These are phyloP conservation scores for Morone chrysops DNA, from an alignment of 2,113 vertebrate species.

Conservation along the genomic window DNA sequence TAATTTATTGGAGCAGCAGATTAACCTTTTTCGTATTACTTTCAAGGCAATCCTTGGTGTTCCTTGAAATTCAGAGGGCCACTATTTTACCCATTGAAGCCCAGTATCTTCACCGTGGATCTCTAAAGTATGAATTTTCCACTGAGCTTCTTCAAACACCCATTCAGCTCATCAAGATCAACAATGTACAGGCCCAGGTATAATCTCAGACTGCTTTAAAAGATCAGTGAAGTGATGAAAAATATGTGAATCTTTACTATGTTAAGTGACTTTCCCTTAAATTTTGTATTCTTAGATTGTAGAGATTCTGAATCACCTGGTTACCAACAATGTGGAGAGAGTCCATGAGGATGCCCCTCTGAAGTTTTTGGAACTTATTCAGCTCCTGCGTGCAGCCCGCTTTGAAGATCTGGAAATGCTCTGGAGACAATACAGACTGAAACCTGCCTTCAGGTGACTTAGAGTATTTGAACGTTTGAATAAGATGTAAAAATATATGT, in stretches of 20 bases:
- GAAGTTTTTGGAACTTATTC: slow-evolving; percentile 85
- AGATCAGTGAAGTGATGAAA: not conserved
- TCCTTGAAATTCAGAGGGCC: slow-evolving; percentile 76
- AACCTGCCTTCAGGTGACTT: slow-evolving; percentile 72
- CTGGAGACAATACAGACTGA: slow-evolving; percentile 74
- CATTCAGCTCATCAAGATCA: slow-evolving; percentile 82
- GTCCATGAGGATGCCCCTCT: slow-evolving; percentile 84
- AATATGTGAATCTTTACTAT: not conserved
- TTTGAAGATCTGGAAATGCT: slow-evolving; percentile 72
- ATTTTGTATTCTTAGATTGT: slow-evolving; percentile 74
- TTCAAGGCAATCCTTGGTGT: slow-evolving; percentile 82
- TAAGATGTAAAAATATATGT: not conserved
- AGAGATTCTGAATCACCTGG: slow-evolving; percentile 83
- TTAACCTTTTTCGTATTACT: slow-evolving; percentile 9
- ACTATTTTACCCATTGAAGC: slow-evolving; percentile 32
- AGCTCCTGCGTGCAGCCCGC: slow-evolving; percentile 77
- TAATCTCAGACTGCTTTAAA: not conserved
- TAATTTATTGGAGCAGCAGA: not conserved
- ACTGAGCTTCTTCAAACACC: slow-evolving; percentile 81
- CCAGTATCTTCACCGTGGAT: slow-evolving; percentile 73
- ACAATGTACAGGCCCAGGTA: slow-evolving; percentile 79
- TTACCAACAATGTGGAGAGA: slow-evolving; percentile 74
- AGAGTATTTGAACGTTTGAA: not conserved
- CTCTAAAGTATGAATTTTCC: slow-evolving; percentile 82
- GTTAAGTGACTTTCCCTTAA: not conserved